Percentiles rank a stretch among this genome's conserved stretches.
These are phyloP conservation scores for Ondatra zibethicus DNA, from an alignment of 2,113 vertebrate species.

Conservation along the genomic window DNA sequence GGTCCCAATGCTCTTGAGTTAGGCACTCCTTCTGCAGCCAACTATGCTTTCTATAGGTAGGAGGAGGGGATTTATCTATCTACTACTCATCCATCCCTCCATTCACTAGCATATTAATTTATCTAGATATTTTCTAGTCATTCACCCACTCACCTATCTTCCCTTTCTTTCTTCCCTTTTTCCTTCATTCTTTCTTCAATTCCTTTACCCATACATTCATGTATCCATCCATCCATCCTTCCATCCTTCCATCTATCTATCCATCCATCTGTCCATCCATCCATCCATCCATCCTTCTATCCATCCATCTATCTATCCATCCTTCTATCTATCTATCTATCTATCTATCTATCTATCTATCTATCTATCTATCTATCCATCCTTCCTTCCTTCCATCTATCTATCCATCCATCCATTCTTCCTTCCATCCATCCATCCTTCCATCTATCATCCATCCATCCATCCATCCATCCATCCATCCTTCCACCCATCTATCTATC, in stretches of 20 bases:
- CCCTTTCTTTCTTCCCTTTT: background rate
- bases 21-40: background rate
- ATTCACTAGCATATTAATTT: background rate
- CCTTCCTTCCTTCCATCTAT: background rate
- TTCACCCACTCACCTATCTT: background rate
- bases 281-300: rapidly evolving
- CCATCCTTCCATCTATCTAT: too few relatives aligned
- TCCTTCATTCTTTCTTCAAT: background rate
- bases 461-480: background rate
- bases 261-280: too few relatives aligned
- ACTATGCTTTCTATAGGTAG: background rate
- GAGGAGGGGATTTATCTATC: background rate
- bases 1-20: background rate
- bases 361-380: background rate
- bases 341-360: background rate
- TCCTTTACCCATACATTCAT: background rate
- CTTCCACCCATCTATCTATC: background rate
- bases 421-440: too few relatives aligned
- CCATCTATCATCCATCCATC: too few relatives aligned
- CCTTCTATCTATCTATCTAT: background rate
- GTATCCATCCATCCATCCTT: background rate
- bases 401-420: background rate
- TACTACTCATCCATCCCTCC: rapidly evolving
- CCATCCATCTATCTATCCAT: background rate
- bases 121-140: background rate